Percentiles rank a stretch among this genome's conserved stretches.
Conservation (phyloP, 1,140 invertebrate species). For the Mya arenaria region DNA sequence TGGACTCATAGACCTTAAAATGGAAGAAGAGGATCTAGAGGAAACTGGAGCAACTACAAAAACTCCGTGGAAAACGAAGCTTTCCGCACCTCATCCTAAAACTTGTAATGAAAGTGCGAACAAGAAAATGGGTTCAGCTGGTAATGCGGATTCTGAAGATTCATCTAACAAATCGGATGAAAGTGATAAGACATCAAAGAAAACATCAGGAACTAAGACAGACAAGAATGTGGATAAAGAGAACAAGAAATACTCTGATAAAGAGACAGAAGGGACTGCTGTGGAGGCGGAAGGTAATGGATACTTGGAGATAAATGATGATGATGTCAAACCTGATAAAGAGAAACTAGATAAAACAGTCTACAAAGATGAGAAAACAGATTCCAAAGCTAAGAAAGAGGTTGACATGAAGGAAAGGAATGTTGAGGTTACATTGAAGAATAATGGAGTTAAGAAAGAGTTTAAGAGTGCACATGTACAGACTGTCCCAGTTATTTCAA, state of each 20-base stretch:
- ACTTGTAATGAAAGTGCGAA: background rate
- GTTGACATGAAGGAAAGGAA: background rate
- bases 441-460: slow-evolving; percentile 15
- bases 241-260: too few relatives aligned
- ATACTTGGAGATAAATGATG: background rate
- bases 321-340: slow-evolving; percentile 31
- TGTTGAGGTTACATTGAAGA: background rate
- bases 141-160: background rate
- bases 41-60: background rate
- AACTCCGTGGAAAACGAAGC: background rate
- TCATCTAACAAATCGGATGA: background rate
- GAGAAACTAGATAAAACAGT: slow-evolving; percentile 24
- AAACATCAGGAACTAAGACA: background rate
- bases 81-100: background rate
- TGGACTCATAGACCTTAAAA: slow-evolving; percentile 22
- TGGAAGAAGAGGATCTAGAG: slow-evolving; percentile 12
- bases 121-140: background rate
- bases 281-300: background rate
- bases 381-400: background rate
- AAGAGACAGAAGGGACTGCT: background rate
- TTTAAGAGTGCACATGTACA: slow-evolving; percentile 28
- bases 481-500: slow-evolving; percentile 48
- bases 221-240: background rate
- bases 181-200: background rate
- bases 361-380: background rate